Evolutionary conservation across 2,888 invertebrate genomes (phyloP).

Genomic region (Crocallis elinguaria): DNA sequence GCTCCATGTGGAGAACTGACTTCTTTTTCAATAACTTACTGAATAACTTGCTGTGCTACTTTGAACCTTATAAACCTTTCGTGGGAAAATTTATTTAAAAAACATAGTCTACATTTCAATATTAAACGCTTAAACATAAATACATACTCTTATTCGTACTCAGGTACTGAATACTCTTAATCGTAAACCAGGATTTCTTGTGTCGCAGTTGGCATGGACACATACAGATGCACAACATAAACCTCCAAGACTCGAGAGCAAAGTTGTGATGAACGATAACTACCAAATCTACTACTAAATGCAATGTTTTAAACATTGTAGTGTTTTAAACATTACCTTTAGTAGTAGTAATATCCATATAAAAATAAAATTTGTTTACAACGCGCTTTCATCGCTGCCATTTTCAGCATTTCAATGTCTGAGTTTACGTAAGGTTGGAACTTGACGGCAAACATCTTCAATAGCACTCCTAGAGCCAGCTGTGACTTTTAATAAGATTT

Average conservation of each 20-base stretch:
- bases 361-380: neutral
- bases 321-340: neutral
- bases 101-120: too few relatives aligned
- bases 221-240: too few relatives aligned
- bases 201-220: too few relatives aligned
- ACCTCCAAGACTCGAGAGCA: too few relatives aligned
- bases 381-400: neutral
- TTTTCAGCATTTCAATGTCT: neutral
- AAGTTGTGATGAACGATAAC: neutral
- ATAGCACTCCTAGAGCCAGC: conserved; percentile 10
- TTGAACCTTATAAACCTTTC: neutral
- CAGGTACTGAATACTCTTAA: too few relatives aligned
- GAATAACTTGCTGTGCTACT: conserved; percentile 5
- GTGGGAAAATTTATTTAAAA: neutral
- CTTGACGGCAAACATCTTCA: too few relatives aligned
- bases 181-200: too few relatives aligned
- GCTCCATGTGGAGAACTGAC: conserved; percentile 29
- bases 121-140: too few relatives aligned
- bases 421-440: too few relatives aligned
- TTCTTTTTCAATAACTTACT: conserved; percentile 24
- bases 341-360: neutral
- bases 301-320: too few relatives aligned
- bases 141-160: too few relatives aligned
- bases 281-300: too few relatives aligned
- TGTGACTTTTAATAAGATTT: conserved; percentile 44